These are phyloP conservation scores for Enteromius mattozi DNA, from an alignment of 2,797 vertebrate species.

Conservation along the genomic window DNA sequence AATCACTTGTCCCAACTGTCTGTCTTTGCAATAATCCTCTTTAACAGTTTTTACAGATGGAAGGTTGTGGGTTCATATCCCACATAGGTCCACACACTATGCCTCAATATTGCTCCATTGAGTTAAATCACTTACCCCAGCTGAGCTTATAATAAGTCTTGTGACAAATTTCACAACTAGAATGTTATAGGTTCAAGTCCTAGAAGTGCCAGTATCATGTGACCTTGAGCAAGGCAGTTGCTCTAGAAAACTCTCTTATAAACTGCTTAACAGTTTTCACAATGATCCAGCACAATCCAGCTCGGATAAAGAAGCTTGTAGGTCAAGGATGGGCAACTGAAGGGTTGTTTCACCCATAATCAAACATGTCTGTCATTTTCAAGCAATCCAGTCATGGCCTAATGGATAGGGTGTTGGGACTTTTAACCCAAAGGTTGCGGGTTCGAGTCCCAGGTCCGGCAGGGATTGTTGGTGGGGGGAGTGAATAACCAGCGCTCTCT, in stretches of 20 bases:
- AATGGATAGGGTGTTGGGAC: too few species aligned
- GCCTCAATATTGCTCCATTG: not conserved
- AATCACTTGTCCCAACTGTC: not conserved
- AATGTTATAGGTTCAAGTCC: not conserved
- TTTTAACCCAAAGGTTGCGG: too few species aligned
- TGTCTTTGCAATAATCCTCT: not conserved
- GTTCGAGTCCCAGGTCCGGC: too few species aligned
- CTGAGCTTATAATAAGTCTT: not conserved
- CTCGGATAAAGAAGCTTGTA: not conserved
- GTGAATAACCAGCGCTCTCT: too few species aligned
- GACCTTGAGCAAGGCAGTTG: not conserved
- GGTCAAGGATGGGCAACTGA: not conserved
- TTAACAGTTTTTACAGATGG: not conserved
- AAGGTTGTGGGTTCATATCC: not conserved
- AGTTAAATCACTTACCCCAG: not conserved
- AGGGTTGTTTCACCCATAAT: not conserved
- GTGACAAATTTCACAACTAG: not conserved
- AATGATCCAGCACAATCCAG: not conserved
- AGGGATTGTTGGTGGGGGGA: too few species aligned
- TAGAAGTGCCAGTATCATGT: not conserved
- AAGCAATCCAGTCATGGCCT: too few species aligned
- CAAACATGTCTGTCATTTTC: not conserved
- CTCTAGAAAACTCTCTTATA: not conserved
- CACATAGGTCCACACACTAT: not conserved
- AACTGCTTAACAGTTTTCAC: not conserved